Evolutionary conservation across 1,140 invertebrate genomes (phyloP), one percentile per base, ranked within the genome.

Genomic region (Ostrea edulis): DNA sequence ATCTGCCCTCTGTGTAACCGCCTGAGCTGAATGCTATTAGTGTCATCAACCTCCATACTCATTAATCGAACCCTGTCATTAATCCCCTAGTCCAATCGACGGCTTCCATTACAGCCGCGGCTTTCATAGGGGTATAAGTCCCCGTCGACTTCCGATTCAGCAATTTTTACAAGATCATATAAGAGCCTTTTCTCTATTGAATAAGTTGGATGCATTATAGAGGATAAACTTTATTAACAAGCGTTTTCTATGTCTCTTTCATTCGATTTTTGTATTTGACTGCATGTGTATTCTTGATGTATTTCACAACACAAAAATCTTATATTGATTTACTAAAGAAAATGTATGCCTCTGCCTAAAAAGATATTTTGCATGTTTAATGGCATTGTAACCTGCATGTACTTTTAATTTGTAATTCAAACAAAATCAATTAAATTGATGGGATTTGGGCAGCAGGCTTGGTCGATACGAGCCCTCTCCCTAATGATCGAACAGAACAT

Each of bases 51-150:
- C 68, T 14, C 68, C 25, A 77, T 77, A 77, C 68, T 77, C 68
- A 77, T 77, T 77, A 77, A 77, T 77, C 68, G 68, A 77, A 35
- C 68, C 29, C 68, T 35, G 68, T 77, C 68, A 77, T 77, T 77
- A 77, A 77, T 77, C 68, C 68, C 68, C 25, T 25, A 77, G 29
- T 77, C 68, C 68, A 77, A 77, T 77, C 68, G 29, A 22, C 68
- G 68, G 25, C 68, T 77, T 77, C 68, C 68, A 77, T 77, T 77
- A 77, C 68, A 29, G 29, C 25, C 68, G 68, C 68, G 68, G 68
- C 68, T 35, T 77, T 77, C 68, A 77, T 77, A 25, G 25, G 68
- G 68, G 68, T 77, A 77, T 77, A 77, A 77, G 68, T 77, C 68
- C 29, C 22, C 22, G 29, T 25, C 68, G 29, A 77, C 68, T 77